phyloP scores from a whole-genome alignment of 2,113 vertebrate species.

The Vidua chalybeata region DNA sequence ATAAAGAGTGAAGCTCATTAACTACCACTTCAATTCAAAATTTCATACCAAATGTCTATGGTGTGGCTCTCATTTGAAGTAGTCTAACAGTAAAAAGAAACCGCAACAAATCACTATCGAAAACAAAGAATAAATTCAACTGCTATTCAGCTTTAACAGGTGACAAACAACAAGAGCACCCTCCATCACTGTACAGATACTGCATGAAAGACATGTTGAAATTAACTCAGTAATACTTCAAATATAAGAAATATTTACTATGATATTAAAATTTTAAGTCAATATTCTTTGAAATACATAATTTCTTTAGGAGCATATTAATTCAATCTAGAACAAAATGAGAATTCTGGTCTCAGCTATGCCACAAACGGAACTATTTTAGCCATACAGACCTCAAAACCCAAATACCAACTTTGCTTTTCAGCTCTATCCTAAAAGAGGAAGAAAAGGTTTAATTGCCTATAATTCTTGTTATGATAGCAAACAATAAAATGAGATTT shows the following conservation, averaged over 20 bases:
- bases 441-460: neutral
- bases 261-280: neutral
- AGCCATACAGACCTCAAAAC: neutral
- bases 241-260: neutral
- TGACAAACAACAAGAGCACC: neutral
- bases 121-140: neutral
- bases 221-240: neutral
- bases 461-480: neutral
- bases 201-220: neutral
- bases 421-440: neutral
- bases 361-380: neutral
- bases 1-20: neutral
- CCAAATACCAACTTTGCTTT: neutral
- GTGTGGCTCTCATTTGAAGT: neutral
- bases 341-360: neutral
- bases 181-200: neutral
- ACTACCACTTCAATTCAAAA: neutral
- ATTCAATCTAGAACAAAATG: neutral
- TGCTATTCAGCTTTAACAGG: neutral
- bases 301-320: neutral
- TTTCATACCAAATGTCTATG: neutral
- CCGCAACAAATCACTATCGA: accelerated
- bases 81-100: neutral
- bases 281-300: neutral
- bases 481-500: neutral